phyloP scores from a whole-genome alignment of 2,888 invertebrate genomes.

The Aporophyla lueneburgensis region DNA sequence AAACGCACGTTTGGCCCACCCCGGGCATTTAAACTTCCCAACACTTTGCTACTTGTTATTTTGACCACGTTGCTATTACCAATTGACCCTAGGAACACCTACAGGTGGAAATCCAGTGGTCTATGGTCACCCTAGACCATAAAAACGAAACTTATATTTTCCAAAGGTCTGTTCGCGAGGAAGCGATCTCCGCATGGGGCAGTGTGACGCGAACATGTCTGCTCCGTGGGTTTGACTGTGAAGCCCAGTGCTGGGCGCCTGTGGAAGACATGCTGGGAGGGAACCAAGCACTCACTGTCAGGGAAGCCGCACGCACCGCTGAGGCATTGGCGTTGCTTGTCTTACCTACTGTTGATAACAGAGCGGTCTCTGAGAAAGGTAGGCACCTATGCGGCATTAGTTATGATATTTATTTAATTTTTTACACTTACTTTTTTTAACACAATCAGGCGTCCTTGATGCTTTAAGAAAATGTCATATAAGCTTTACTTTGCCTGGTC shows the following conservation, averaged over 20 bases:
- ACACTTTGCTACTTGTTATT: neutral
- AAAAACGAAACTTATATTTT: neutral
- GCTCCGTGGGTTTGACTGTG: constrained; percentile 72
- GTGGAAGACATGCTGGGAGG: constrained; percentile 71
- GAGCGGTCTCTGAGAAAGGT: constrained; percentile 82
- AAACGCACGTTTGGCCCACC: neutral
- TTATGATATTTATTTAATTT: neutral
- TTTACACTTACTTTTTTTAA: neutral
- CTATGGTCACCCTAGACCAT: neutral
- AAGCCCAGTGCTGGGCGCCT: constrained; percentile 79
- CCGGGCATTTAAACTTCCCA: neutral
- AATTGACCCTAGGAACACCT: neutral
- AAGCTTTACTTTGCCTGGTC: neutral
- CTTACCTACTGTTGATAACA: constrained; percentile 80
- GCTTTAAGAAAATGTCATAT: neutral
- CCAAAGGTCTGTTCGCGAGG: constrained; percentile 82
- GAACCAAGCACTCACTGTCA: constrained; percentile 58
- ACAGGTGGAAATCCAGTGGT: neutral
- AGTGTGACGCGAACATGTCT: constrained; percentile 78
- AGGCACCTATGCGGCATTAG: neutral
- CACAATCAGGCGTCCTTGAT: neutral
- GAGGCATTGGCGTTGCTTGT: constrained; percentile 82
- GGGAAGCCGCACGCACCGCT: constrained; percentile 76
- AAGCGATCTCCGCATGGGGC: constrained; percentile 84
- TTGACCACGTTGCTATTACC: neutral